These are phyloP conservation scores for Solea senegalensis DNA, from an alignment of 2,113 vertebrate species.

Conservation along the genomic window DNA sequence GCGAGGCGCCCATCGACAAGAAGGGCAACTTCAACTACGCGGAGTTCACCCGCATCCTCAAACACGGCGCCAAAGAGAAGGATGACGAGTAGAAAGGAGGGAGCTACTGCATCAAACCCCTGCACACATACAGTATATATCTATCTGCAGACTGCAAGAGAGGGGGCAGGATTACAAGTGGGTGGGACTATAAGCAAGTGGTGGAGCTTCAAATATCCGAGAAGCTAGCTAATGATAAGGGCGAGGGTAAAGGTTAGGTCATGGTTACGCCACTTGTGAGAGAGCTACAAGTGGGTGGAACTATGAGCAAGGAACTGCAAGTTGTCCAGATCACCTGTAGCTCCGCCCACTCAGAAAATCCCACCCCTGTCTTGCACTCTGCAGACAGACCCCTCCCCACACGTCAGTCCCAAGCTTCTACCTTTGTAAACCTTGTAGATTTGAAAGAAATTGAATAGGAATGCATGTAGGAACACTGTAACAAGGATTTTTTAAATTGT, in stretches of 20 bases:
- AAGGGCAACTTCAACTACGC: conserved; percentile 99
- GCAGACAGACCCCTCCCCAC: neutral
- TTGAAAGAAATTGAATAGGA: conserved; percentile 9
- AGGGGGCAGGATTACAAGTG: no score
- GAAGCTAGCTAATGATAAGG: no score
- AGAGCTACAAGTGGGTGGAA: no score
- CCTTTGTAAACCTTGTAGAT: conserved; percentile 20
- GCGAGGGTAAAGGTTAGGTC: no score
- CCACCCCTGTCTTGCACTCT: no score
- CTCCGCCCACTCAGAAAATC: no score
- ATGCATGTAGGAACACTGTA: neutral
- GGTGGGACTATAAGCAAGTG: no score
- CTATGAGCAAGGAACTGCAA: no score
- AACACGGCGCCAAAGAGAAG: conserved; percentile 92
- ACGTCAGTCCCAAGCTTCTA: conserved; percentile 9
- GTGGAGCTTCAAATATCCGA: no score
- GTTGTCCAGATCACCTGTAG: no score
- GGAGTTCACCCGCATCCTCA: conserved; percentile 98
- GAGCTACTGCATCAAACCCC: neutral
- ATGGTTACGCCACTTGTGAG: no score
- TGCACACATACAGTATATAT: conserved; percentile 15
- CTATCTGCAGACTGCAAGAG: neutral
- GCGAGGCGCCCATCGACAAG: conserved; percentile 97
- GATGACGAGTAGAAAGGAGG: conserved; percentile 79
- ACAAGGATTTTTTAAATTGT: neutral